phyloP scores from a whole-genome alignment of 2,888 invertebrate genomes.

The Drosophila anomalata region DNA sequence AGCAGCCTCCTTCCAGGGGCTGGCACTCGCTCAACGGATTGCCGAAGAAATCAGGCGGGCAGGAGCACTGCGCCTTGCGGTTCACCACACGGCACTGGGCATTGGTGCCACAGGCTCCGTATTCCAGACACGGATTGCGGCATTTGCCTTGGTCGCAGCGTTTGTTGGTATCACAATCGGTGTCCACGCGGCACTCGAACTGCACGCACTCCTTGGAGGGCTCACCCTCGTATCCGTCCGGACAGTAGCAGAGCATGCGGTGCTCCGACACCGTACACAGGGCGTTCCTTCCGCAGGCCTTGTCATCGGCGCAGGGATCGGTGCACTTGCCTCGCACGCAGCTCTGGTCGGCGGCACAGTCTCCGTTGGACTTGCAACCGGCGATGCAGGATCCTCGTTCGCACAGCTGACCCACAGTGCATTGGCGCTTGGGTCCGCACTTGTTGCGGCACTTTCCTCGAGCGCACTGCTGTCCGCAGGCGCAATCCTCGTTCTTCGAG shows the following conservation, averaged over 20 bases:
- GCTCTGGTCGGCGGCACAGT: conserved; percentile 91
- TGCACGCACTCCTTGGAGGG: conserved; percentile 90
- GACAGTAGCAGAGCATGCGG: conserved; percentile 93
- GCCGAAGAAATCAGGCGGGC: conserved; percentile 90
- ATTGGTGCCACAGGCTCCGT: conserved; percentile 91
- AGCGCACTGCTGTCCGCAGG: conserved; percentile 92
- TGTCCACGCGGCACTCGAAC: conserved; percentile 90
- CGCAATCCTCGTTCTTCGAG: conserved; percentile 87
- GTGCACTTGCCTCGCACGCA: conserved; percentile 89
- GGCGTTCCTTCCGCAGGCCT: conserved; percentile 92
- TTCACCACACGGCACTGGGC: conserved; percentile 93
- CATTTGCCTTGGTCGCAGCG: conserved; percentile 90
- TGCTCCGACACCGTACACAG: conserved; percentile 92
- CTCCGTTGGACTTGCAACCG: conserved; percentile 91
- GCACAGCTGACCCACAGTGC: conserved; percentile 91
- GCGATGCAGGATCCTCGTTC: conserved; percentile 89
- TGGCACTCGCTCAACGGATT: conserved; percentile 89
- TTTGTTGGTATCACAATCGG: conserved; percentile 91
- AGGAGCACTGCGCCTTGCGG: conserved; percentile 90
- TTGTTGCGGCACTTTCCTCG: conserved; percentile 89
- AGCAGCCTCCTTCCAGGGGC: conserved; percentile 89
- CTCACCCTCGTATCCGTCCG: conserved; percentile 93
- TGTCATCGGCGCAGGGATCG: conserved; percentile 88
- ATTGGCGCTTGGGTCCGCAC: conserved; percentile 88
- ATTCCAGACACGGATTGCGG: conserved; percentile 91